Evolutionary conservation across 2,888 invertebrate genomes (phyloP).

Genomic region (Caenorhabditis drosophilae): DNA sequence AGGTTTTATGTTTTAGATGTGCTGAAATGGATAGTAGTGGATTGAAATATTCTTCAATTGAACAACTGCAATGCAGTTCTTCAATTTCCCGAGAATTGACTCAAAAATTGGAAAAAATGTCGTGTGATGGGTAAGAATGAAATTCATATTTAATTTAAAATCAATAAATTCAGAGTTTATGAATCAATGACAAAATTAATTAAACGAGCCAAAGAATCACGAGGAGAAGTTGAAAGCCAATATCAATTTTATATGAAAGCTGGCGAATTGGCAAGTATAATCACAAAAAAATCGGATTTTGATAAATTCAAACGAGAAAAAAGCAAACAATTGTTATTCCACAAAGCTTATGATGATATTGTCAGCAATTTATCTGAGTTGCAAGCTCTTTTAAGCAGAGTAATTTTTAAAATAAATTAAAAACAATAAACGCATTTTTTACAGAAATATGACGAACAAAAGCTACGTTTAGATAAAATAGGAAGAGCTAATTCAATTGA

Average conservation of each 20-base stretch:
- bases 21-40: conserved; percentile 29
- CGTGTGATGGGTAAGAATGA: conserved; percentile 15
- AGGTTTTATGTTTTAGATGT: no score
- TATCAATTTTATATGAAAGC: conserved; percentile 15
- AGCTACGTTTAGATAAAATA: conserved; percentile 6
- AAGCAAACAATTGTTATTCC: conserved; percentile 4
- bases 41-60: conserved; percentile 14
- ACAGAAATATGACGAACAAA: conserved; percentile 22
- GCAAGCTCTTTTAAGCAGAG: conserved; percentile 13
- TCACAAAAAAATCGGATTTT: conserved; percentile 4
- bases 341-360: conserved; percentile 1
- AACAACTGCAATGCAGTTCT: conserved; percentile 7
- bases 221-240: conserved; percentile 33
- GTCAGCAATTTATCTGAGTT: conserved; percentile 9
- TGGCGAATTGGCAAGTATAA: conserved; percentile 14
- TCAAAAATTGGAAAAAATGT: conserved; percentile 4
- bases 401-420: conserved; percentile 5
- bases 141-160: background rate
- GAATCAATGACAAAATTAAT: conserved; percentile 16
- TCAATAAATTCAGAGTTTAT: conserved; percentile 15
- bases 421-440: conserved; percentile 3
- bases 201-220: conserved; percentile 5
- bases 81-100: conserved; percentile 12
- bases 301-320: background rate
- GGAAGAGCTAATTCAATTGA: conserved; percentile 12